Conservation (phyloP, 2,888 invertebrate genomes). For the Pammene fasciana region DNA sequence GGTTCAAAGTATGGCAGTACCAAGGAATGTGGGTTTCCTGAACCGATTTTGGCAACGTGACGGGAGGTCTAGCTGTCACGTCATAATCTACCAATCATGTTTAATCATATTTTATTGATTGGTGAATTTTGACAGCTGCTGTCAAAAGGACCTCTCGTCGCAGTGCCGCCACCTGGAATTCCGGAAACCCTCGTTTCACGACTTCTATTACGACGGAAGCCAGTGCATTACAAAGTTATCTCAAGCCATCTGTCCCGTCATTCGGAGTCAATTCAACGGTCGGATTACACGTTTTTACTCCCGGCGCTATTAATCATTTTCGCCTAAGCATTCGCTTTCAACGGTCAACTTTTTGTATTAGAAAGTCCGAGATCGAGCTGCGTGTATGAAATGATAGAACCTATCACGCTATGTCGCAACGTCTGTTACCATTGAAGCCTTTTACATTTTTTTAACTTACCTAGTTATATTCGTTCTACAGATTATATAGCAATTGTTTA, state of each 20-base stretch:
- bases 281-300: constrained; percentile 36
- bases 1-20: no score
- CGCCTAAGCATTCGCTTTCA: constrained; percentile 34
- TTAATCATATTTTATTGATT: no score
- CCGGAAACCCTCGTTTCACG: no score
- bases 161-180: no score
- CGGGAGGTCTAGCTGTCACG: no score
- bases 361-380: constrained; percentile 28
- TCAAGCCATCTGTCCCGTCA: constrained; percentile 23
- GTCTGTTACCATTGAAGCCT: background rate
- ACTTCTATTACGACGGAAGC: no score
- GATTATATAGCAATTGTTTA: no score
- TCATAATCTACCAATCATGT: no score
- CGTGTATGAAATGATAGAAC: constrained; percentile 26
- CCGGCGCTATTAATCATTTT: constrained; percentile 31
- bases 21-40: no score
- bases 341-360: constrained; percentile 30
- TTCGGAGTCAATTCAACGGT: constrained; percentile 14
- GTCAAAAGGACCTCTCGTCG: no score
- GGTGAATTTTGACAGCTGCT: no score
- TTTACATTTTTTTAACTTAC: background rate
- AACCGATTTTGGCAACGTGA: no score
- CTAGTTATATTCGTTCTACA: background rate
- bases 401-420: constrained; percentile 22
- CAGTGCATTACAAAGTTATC: constrained; percentile 21